Percentiles rank a stretch among this genome's conserved stretches.
These are phyloP conservation scores for Squalus acanthias DNA, from an alignment of 2,797 vertebrate species.

Conservation along the genomic window DNA sequence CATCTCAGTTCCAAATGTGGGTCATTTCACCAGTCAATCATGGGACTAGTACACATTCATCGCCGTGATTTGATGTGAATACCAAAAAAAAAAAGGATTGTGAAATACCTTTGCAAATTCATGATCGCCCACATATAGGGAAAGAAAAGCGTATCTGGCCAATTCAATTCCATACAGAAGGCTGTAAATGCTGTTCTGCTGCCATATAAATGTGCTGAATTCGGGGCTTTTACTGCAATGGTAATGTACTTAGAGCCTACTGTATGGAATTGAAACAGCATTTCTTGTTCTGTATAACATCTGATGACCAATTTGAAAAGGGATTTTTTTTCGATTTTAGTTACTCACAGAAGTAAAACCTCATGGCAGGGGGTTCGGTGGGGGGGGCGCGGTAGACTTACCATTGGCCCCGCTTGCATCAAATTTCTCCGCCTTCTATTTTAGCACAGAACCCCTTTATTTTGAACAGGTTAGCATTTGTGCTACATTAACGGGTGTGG, in stretches of 20 bases:
- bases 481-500: neutral
- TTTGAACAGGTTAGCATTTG: neutral
- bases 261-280: neutral
- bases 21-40: conserved; percentile 27
- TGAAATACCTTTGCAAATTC: conserved; percentile 28
- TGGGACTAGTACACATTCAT: conserved; percentile 13
- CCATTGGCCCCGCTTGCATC: neutral
- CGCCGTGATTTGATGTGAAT: neutral
- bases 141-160: neutral
- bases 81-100: neutral
- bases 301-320: conserved; percentile 10
- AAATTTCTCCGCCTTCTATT: neutral
- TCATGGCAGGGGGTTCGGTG: no score
- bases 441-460: neutral
- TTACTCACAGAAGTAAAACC: neutral
- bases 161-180: conserved; percentile 14
- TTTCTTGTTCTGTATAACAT: neutral
- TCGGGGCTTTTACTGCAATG: neutral
- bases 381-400: neutral
- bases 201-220: conserved; percentile 27
- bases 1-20: conserved; percentile 23
- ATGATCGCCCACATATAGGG: conserved; percentile 1
- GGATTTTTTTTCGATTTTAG: neutral
- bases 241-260: conserved; percentile 3
- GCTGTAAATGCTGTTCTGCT: neutral